These are phyloP conservation scores for Danionella dracula DNA, from an alignment of 2,797 vertebrate genomes.

Conservation along the genomic window DNA sequence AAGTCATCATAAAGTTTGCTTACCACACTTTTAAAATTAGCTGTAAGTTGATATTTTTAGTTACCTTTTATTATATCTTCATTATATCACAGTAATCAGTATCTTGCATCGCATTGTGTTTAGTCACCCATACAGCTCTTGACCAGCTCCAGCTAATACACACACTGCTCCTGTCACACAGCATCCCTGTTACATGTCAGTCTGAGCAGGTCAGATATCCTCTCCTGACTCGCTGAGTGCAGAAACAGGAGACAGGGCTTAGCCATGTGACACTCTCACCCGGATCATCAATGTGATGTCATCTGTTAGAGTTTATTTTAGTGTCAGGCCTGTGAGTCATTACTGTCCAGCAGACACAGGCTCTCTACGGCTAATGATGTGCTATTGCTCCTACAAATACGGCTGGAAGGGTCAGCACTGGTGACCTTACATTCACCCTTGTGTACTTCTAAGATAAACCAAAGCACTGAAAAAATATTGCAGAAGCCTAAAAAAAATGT, in stretches of 20 bases:
- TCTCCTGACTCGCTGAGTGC: background rate
- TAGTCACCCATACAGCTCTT: too few species aligned
- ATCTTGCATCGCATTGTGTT: too few species aligned
- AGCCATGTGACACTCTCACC: slow-evolving; percentile 1
- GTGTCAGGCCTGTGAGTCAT: slow-evolving; percentile 33
- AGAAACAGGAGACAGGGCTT: background rate
- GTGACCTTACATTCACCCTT: background rate
- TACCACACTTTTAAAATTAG: too few species aligned
- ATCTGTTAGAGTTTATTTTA: background rate
- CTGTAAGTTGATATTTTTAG: too few species aligned
- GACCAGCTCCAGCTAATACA: background rate
- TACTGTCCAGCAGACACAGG: slow-evolving; percentile 18
- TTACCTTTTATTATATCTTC: too few species aligned
- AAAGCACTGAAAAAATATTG: background rate
- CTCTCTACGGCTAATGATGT: slow-evolving; percentile 24
- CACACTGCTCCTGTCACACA: background rate
- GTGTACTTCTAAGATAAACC: slow-evolving; percentile 24
- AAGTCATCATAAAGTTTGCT: too few species aligned
- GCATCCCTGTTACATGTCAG: slow-evolving; percentile 11
- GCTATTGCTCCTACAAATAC: background rate
- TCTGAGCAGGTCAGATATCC: slow-evolving; percentile 2
- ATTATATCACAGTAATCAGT: too few species aligned
- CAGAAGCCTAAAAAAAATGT: slow-evolving; percentile 1
- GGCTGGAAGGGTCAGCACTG: background rate
- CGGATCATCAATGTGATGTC: slow-evolving; percentile 9